Conservation (phyloP, 2,113 vertebrate species). For the Urocitellus parryii region DNA sequence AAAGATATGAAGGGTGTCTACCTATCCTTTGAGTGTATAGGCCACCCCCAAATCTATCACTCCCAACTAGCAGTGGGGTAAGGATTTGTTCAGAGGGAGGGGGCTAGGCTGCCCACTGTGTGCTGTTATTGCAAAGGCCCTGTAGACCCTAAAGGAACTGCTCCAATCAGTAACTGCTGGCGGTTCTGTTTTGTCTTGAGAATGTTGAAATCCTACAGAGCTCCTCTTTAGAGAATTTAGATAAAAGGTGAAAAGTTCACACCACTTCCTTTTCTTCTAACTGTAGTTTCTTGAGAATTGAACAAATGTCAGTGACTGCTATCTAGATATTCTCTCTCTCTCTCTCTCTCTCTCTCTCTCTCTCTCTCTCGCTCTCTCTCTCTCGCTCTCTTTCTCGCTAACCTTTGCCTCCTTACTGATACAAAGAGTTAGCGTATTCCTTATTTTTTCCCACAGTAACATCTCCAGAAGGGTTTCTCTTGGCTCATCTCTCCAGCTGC, state of each 20-base stretch:
- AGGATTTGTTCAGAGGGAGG: neutral
- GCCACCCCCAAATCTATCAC: neutral
- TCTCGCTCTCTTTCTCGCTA: neutral
- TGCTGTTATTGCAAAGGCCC: conserved; percentile 12
- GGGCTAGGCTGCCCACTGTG: neutral
- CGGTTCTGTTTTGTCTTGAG: conserved; percentile 59
- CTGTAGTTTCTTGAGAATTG: conserved; percentile 66
- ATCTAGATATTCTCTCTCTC: neutral
- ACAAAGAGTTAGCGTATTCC: neutral
- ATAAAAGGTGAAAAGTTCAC: conserved; percentile 84
- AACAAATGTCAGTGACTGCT: conserved; percentile 17
- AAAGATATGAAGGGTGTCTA: neutral
- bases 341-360: rapidly evolving
- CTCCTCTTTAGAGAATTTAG: conserved; percentile 74
- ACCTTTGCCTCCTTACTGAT: conserved; percentile 20
- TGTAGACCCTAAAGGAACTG: conserved; percentile 27
- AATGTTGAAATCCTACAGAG: conserved; percentile 72
- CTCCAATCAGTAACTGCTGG: conserved; percentile 29
- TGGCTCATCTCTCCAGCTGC: conserved; percentile 57
- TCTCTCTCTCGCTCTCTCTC: neutral
- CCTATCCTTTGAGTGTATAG: neutral
- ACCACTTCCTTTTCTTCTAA: conserved; percentile 70
- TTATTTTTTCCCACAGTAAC: conserved; percentile 39
- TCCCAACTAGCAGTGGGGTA: neutral
- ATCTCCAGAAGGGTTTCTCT: conserved; percentile 61